Evolutionary conservation across 2,797 vertebrate species (phyloP), one percentile per base, ranked within the genome.

Genomic region (Parotocinclus haroldoi): DNA sequence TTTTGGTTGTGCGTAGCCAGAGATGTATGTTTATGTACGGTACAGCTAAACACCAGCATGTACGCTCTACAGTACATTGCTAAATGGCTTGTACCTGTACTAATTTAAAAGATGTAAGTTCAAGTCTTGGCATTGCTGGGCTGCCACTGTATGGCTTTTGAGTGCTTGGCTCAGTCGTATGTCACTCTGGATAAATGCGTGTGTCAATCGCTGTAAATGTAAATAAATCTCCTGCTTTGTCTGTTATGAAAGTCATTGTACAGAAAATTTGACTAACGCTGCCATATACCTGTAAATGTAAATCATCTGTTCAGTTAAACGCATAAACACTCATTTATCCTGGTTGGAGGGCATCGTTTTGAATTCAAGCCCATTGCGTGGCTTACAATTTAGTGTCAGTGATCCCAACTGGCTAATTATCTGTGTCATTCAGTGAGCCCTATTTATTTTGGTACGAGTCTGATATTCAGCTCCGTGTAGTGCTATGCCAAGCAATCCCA

Each of bases 341-440:
- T 66, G 63, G 56, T 71, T 60, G 38, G 62, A 40, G 37, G 40
- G 27, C 63, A 66, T 60, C 36, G 56, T 60, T 59, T 71, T 71
- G 54, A 27, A 49, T 70, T 58, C 44, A 58, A 16, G 58, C 68
- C 46, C 56, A 38, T 58, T 18, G 19, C 11, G 38, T 64, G 44
- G 60, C 61, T 63, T 51, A 57, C 16, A 14, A 56, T 72, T 37
- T 37, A 61, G 19, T 44, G 27, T 55, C 52, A 37, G 37, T 16
- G 19, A 48, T 61, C 63, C 50, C 57, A 56, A 72, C 46, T 67
- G 52, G 12, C 45, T 67, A 72, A 72, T 62, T 72, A 55, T 61
- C 51, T 66, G 51, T 38, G 51, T 38, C 14, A 8, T 66, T 57
- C 42, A 62, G 58, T 38, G 51, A 62, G 69, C 63, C 16, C 37